Conservation (phyloP, 64 coral and sea anemone genomes). For the Pocillopora damicornis region DNA sequence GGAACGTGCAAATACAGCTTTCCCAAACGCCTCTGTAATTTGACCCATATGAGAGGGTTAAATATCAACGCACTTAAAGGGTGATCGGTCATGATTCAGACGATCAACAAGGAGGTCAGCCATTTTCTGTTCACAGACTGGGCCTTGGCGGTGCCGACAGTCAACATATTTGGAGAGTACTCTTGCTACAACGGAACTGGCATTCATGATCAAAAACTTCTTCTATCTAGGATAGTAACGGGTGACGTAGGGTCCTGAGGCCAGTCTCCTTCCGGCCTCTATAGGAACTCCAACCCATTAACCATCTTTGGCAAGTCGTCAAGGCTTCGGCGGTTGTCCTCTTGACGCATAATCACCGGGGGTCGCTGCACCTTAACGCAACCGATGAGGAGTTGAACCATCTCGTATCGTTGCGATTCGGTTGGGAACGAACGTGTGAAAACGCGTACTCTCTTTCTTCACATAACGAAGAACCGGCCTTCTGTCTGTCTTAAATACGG, state of each 20-base stretch:
- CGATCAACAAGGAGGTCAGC: background rate
- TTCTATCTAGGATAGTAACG: slow-evolving; percentile 29
- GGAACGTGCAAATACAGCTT: background rate
- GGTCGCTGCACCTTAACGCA: slow-evolving; percentile 37
- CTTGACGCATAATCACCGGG: slow-evolving; percentile 55
- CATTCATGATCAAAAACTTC: slow-evolving; percentile 16
- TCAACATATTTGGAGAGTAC: background rate
- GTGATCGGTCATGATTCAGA: background rate
- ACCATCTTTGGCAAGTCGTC: slow-evolving; percentile 7
- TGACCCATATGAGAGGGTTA: too few relatives aligned
- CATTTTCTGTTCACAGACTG: background rate
- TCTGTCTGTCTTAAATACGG: slow-evolving; percentile 59
- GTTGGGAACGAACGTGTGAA: slow-evolving; percentile 65
- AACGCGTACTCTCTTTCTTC: slow-evolving; percentile 46
- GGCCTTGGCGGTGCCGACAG: background rate
- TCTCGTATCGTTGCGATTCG: slow-evolving; percentile 55
- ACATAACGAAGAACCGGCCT: slow-evolving; percentile 65
- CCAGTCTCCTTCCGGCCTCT: slow-evolving; percentile 38
- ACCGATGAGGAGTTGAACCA: slow-evolving; percentile 53
- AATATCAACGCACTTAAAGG: slow-evolving; percentile 13
- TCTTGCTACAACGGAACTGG: background rate
- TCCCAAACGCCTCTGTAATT: background rate
- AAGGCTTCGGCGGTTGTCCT: background rate
- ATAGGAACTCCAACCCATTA: slow-evolving; percentile 36
- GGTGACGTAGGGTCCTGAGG: slow-evolving; percentile 37